Conservation (phyloP, 1,140 invertebrate genomes). For the Littorina saxatilis region DNA sequence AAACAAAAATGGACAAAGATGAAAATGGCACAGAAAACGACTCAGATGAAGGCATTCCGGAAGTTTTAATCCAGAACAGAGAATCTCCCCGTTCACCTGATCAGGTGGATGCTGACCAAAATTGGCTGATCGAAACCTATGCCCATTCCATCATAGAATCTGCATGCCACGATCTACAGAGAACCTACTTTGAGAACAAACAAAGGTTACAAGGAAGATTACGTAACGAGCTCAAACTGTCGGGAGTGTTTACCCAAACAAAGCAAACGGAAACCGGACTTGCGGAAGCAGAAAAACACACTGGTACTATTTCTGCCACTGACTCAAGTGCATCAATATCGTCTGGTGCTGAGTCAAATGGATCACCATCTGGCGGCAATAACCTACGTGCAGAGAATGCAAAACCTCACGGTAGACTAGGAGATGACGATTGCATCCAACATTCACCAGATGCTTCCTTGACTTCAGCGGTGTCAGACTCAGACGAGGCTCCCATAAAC, state of each 20-base stretch:
- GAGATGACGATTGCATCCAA: too few relatives aligned
- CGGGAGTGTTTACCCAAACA: neutral
- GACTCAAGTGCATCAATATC: neutral
- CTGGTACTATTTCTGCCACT: neutral
- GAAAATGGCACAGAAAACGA: too few relatives aligned
- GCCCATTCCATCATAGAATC: conserved; percentile 1
- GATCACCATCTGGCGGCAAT: too few relatives aligned
- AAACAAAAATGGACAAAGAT: neutral
- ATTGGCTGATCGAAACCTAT: neutral
- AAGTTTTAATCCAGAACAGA: too few relatives aligned
- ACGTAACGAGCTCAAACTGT: neutral
- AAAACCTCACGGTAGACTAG: too few relatives aligned
- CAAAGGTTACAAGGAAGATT: neutral
- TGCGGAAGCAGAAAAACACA: neutral
- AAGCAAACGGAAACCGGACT: neutral
- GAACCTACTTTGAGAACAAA: neutral
- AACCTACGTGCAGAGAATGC: too few relatives aligned
- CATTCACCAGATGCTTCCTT: too few relatives aligned
- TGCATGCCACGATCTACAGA: conserved; percentile 11
- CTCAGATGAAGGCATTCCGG: too few relatives aligned
- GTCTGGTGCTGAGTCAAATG: too few relatives aligned
- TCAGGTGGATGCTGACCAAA: neutral
- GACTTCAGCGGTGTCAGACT: too few relatives aligned
- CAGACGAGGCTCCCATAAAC: too few relatives aligned
- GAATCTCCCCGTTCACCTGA: too few relatives aligned